phyloP scores from a whole-genome alignment of 92 coral and sea anemone species.

The Palythoa grandis region DNA sequence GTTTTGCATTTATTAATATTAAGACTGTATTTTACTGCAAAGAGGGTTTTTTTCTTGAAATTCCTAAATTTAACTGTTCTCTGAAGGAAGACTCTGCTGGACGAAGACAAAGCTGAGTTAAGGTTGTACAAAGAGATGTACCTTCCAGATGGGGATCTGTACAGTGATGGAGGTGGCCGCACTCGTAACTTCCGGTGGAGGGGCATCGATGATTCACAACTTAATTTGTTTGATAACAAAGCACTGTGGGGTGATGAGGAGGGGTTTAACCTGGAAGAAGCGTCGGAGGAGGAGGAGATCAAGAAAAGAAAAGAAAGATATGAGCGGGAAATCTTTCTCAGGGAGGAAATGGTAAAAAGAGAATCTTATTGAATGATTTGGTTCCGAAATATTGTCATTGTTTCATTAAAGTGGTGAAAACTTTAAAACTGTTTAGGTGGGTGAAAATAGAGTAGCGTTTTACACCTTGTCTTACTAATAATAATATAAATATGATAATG shows the following conservation, averaged over 20 bases:
- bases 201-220: slow-evolving; percentile 88
- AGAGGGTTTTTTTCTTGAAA: no score
- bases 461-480: no score
- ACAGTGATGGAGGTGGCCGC: slow-evolving; percentile 88
- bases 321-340: slow-evolving; percentile 87
- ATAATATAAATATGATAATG: no score
- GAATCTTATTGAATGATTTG: neutral
- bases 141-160: slow-evolving; percentile 94
- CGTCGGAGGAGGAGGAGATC: slow-evolving; percentile 86
- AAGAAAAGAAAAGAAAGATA: slow-evolving; percentile 92
- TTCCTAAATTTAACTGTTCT: neutral
- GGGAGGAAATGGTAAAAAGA: slow-evolving; percentile 85
- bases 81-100: slow-evolving; percentile 80
- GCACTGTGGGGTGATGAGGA: slow-evolving; percentile 97
- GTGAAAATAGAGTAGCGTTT: neutral
- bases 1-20: no score
- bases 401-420: neutral
- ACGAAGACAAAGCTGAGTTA: slow-evolving; percentile 93
- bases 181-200: slow-evolving; percentile 95
- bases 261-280: slow-evolving; percentile 63
- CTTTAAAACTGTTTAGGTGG: neutral
- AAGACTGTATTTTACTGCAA: neutral
- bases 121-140: slow-evolving; percentile 90
- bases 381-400: neutral
- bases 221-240: slow-evolving; percentile 81